Percentiles rank a stretch among this genome's conserved stretches.
Evolutionary conservation across 2,797 vertebrate genomes (phyloP).

Genomic region (Premnoplex brunnescens): DNA sequence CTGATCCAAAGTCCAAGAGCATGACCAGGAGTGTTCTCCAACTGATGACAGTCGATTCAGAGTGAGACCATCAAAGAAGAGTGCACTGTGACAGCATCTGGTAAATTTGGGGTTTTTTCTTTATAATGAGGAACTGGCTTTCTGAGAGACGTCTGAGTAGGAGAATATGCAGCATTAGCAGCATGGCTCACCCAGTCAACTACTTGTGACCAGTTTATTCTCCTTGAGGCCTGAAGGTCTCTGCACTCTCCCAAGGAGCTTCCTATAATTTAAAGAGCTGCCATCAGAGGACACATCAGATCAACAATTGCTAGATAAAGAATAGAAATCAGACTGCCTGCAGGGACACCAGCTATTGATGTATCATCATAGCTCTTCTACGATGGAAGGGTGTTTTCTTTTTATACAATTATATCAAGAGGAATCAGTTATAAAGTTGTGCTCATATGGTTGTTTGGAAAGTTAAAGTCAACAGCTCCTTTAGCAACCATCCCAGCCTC

Average conservation of each 20-base stretch:
- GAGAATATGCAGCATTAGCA: rapidly evolving
- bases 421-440: background rate
- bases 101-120: background rate
- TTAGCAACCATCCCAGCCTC: background rate
- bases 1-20: background rate
- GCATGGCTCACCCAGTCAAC: background rate
- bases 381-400: background rate
- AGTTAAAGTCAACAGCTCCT: background rate
- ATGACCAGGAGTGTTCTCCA: background rate
- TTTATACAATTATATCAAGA: background rate
- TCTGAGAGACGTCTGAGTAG: background rate
- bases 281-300: rapidly evolving
- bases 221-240: background rate
- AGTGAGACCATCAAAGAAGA: background rate
- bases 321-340: background rate
- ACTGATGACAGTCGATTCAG: background rate
- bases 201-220: background rate
- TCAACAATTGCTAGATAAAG: background rate
- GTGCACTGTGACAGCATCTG: background rate
- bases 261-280: background rate
- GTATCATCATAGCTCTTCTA: background rate
- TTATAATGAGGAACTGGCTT: background rate
- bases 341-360: background rate
- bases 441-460: background rate
- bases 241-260: background rate